Conservation (phyloP, 1,140 invertebrate genomes). For the Drosophila eugracilis region DNA sequence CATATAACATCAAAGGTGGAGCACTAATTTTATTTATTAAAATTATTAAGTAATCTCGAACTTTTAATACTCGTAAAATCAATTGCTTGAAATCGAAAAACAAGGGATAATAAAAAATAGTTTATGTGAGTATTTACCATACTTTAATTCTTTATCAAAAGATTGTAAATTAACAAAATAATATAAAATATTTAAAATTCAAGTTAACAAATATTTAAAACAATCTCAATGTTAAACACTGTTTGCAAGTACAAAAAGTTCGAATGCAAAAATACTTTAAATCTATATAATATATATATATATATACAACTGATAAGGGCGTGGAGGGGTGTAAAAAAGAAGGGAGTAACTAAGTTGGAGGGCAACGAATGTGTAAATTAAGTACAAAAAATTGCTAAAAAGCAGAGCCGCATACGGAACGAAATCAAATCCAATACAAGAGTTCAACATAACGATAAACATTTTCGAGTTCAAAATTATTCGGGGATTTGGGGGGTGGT, state of each 20-base stretch:
- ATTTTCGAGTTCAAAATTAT: not conserved
- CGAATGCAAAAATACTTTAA: not conserved
- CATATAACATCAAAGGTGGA: not conserved
- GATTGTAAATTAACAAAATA: not conserved
- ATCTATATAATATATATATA: too few species aligned
- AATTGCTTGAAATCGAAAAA: too few species aligned
- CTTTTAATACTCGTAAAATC: slow-evolving; percentile 6
- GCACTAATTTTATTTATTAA: slow-evolving; percentile 3
- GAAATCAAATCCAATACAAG: slow-evolving; percentile 52
- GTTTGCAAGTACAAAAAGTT: slow-evolving; percentile 4
- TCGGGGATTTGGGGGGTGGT: slow-evolving; percentile 2
- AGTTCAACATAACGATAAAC: slow-evolving; percentile 27
- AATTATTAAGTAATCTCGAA: slow-evolving; percentile 6
- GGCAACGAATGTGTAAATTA: slow-evolving; percentile 1
- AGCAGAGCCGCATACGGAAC: slow-evolving; percentile 34
- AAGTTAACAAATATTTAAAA: too few species aligned
- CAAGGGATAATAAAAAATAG: too few species aligned
- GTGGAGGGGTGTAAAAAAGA: not conserved
- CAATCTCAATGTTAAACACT: too few species aligned
- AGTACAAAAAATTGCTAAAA: slow-evolving; percentile 13
- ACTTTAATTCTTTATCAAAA: not conserved
- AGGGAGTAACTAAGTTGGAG: not conserved
- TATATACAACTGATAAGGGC: slow-evolving; percentile 46
- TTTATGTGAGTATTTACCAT: not conserved
- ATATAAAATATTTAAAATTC: not conserved